phyloP scores from a whole-genome alignment of 2,113 vertebrate genomes.

The Jacana jacana region DNA sequence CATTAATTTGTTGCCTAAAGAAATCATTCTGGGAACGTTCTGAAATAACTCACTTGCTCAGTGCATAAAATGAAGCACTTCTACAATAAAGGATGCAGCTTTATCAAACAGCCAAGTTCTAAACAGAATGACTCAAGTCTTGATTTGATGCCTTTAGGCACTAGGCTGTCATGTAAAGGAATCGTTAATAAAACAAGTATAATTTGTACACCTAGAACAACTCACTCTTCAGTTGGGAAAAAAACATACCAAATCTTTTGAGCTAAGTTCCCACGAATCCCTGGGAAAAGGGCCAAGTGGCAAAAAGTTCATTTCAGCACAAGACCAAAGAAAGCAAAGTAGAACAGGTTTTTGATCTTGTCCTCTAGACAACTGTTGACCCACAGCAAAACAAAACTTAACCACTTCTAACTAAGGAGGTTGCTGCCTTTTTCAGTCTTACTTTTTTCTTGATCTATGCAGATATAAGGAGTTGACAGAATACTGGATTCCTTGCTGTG shows the following conservation, averaged over 20 bases:
- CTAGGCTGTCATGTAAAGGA: neutral
- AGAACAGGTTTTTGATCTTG: slow-evolving; percentile 9
- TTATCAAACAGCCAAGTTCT: slow-evolving; percentile 4
- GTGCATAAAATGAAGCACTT: slow-evolving; percentile 33
- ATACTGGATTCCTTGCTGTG: neutral
- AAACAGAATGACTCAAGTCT: slow-evolving; percentile 2
- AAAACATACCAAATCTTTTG: neutral
- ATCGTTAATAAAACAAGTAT: slow-evolving; percentile 29
- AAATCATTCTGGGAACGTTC: slow-evolving; percentile 32
- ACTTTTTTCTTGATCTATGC: neutral
- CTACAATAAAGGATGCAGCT: neutral
- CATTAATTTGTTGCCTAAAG: slow-evolving; percentile 50
- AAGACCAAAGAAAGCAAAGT: slow-evolving; percentile 6
- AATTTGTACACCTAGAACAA: slow-evolving; percentile 41
- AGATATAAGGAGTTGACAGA: neutral
- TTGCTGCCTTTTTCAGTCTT: neutral
- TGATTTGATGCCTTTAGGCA: slow-evolving; percentile 19
- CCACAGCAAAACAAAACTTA: slow-evolving; percentile 1
- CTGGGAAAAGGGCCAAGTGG: neutral
- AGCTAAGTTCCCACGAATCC: slow-evolving; percentile 15
- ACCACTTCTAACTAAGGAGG: neutral
- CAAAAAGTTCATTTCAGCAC: neutral
- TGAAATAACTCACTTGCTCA: slow-evolving; percentile 3
- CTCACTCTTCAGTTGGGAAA: neutral
- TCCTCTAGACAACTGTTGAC: neutral